Conservation (phyloP, 2,797 vertebrate species). For the Labeo calbasu region DNA sequence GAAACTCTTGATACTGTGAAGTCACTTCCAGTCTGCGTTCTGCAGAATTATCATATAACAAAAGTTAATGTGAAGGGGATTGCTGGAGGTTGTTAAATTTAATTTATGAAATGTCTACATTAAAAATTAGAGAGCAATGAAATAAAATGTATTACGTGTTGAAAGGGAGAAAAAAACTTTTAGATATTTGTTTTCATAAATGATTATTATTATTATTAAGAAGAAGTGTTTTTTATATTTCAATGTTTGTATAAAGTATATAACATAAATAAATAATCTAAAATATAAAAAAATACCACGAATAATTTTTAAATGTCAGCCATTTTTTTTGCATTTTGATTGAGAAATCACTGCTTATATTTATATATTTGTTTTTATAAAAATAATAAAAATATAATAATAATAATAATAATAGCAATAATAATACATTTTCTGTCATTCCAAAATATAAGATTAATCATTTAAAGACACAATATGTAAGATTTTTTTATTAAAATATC, state of each 20-base stretch:
- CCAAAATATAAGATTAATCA: neutral
- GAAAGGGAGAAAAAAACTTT: neutral
- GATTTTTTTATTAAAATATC: too few species aligned
- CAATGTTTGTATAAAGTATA: too few species aligned
- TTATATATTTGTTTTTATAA: neutral
- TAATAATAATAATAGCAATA: too few species aligned
- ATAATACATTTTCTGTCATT: neutral
- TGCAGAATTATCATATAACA: neutral
- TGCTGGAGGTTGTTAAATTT: too few species aligned
- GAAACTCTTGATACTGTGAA: neutral
- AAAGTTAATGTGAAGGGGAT: neutral
- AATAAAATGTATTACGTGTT: neutral
- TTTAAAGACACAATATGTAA: too few species aligned
- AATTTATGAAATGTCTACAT: too few species aligned
- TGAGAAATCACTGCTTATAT: neutral
- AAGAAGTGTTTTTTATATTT: too few species aligned
- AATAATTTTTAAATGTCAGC: neutral
- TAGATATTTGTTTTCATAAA: neutral
- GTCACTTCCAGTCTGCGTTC: neutral
- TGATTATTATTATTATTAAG: neutral
- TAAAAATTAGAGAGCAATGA: neutral
- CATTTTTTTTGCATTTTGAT: neutral
- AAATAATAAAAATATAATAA: neutral
- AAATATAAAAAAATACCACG: too few species aligned
- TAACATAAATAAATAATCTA: too few species aligned